These are phyloP conservation scores for Plotosus lineatus DNA, from an alignment of 2,113 vertebrate genomes.

Conservation along the genomic window DNA sequence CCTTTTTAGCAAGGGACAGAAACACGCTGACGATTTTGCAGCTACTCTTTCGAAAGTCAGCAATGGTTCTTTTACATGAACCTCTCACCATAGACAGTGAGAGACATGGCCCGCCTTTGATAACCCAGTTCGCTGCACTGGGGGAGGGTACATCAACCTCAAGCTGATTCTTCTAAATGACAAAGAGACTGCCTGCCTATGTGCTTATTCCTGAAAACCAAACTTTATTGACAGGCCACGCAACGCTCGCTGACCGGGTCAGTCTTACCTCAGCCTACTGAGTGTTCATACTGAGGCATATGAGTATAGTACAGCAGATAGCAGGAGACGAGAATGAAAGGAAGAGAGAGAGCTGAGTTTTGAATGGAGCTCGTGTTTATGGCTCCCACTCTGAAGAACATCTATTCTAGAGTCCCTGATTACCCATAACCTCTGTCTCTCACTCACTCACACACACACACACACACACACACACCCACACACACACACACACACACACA, in stretches of 20 bases:
- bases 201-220: slow-evolving; percentile 5
- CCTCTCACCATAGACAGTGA: no score
- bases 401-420: slow-evolving; percentile 8
- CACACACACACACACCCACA: no score
- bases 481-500: no score
- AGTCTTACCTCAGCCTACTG: background rate
- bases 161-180: slow-evolving; percentile 5
- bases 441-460: no score
- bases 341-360: background rate
- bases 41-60: no score
- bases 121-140: no score
- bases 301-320: background rate
- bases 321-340: background rate
- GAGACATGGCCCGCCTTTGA: no score
- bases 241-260: slow-evolving; percentile 2
- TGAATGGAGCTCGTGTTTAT: slow-evolving; percentile 9
- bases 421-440: slow-evolving; percentile 1
- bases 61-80: no score
- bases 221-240: slow-evolving; percentile 18
- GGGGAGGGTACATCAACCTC: background rate
- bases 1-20: no score
- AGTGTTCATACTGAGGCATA: background rate
- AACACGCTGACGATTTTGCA: no score
- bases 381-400: background rate
- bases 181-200: slow-evolving; percentile 3